Conservation (phyloP, 2,113 vertebrate species). For the Scatophagus argus region DNA sequence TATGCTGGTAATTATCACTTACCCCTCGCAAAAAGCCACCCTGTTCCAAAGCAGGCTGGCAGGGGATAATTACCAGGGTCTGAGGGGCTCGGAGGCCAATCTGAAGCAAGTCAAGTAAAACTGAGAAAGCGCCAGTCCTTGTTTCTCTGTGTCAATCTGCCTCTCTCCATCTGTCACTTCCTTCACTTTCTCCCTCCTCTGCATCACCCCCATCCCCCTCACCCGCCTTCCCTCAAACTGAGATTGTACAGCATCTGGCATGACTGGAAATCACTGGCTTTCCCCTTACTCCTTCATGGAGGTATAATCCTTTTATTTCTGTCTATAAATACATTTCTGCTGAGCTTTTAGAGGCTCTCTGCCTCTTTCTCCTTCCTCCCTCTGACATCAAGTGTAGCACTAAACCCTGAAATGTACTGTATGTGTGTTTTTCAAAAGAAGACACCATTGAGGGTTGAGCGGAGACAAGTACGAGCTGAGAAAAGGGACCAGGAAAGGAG, state of each 20-base stretch:
- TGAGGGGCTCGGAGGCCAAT: conserved; percentile 59
- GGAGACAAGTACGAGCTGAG: conserved; percentile 23
- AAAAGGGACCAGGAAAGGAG: conserved; percentile 7
- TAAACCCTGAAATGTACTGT: conserved; percentile 54
- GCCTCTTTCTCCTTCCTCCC: conserved; percentile 17
- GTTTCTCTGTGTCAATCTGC: conserved; percentile 55
- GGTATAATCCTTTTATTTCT: conserved; percentile 81
- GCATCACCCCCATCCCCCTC: not conserved
- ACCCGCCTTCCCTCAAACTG: not conserved
- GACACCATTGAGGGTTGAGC: conserved; percentile 42
- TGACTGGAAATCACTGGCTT: conserved; percentile 70
- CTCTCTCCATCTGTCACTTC: conserved; percentile 60
- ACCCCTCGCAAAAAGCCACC: conserved; percentile 41
- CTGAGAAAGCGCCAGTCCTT: conserved; percentile 31
- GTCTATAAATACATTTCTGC: conserved; percentile 82
- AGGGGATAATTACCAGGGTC: conserved; percentile 69
- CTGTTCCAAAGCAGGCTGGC: conserved; percentile 53
- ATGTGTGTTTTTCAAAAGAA: conserved; percentile 38
- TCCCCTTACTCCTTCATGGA: conserved; percentile 70
- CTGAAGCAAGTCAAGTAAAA: conserved; percentile 50
- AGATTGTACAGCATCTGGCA: conserved; percentile 62
- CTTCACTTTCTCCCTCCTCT: not conserved
- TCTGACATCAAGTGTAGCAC: conserved; percentile 58
- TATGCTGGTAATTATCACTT: conserved; percentile 67
- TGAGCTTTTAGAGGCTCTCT: conserved; percentile 74